These are phyloP conservation scores for Ctenoplectra terminalis DNA, from an alignment of 1,140 invertebrate species.

Conservation along the genomic window DNA sequence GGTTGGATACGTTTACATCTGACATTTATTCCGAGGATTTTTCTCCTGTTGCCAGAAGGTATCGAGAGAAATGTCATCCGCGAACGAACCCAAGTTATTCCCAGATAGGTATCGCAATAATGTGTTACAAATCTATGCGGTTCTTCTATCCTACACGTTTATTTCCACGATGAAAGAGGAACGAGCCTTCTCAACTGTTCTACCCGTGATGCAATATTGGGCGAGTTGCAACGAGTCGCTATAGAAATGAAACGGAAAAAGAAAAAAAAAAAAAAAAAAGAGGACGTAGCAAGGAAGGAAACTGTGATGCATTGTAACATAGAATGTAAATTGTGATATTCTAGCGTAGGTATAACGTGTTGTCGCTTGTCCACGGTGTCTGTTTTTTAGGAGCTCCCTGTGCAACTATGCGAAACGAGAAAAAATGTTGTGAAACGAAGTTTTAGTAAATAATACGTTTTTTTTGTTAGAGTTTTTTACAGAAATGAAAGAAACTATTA, in stretches of 20 bases:
- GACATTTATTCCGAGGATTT: conserved; percentile 33
- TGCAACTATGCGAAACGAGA: too few species aligned
- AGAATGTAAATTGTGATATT: neutral
- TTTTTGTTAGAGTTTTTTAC: too few species aligned
- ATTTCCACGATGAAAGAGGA: neutral
- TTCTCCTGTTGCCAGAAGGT: neutral
- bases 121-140: conserved; percentile 3
- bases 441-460: too few species aligned
- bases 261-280: neutral
- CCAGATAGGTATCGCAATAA: conserved; percentile 10
- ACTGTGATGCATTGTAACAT: neutral
- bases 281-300: neutral
- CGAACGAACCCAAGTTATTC: neutral
- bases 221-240: neutral
- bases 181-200: neutral
- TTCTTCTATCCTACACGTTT: neutral
- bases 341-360: neutral
- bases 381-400: too few species aligned
- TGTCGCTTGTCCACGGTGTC: too few species aligned
- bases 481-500: too few species aligned
- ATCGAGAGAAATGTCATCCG: conserved; percentile 19
- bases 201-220: neutral
- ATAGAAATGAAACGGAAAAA: neutral
- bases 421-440: too few species aligned
- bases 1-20: conserved; percentile 32